Evolutionary conservation across 2,113 vertebrate genomes (phyloP).

Genomic region (Vimba vimba): DNA sequence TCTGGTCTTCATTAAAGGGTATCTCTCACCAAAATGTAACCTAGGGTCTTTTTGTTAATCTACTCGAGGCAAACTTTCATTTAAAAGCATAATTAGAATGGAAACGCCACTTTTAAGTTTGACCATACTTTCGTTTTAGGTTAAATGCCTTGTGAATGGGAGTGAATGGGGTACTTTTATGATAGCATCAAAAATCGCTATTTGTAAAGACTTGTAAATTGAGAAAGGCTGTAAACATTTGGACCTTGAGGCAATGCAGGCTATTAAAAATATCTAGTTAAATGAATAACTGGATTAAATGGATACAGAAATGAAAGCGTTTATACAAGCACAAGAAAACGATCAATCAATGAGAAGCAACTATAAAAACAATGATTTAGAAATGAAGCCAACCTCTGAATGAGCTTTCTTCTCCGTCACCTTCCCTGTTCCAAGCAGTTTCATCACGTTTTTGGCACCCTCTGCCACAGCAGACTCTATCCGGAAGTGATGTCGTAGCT

Average conservation of each 20-base stretch:
- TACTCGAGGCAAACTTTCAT: too few species aligned
- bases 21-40: too few species aligned
- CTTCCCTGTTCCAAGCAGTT: conserved; percentile 94
- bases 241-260: not conserved
- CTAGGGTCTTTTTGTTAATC: too few species aligned
- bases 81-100: too few species aligned
- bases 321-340: not conserved
- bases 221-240: conserved; percentile 12
- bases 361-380: not conserved
- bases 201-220: not conserved
- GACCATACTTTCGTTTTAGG: too few species aligned
- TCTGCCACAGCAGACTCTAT: conserved; percentile 98
- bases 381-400: conserved; percentile 82
- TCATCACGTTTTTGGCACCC: conserved; percentile 99
- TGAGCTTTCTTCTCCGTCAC: conserved; percentile 96
- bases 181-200: too few species aligned
- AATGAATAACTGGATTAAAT: not conserved
- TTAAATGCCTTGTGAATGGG: too few species aligned
- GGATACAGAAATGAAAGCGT: not conserved
- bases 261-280: not conserved
- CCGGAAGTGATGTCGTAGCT: conserved; percentile 95
- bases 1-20: too few species aligned
- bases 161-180: too few species aligned
- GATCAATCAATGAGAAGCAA: not conserved
- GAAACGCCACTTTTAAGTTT: too few species aligned